A percentile compares a stretch with the other conserved stretches of the same genome.
Conservation (phyloP, 2,113 vertebrate genomes). For the Saccopteryx leptura region DNA sequence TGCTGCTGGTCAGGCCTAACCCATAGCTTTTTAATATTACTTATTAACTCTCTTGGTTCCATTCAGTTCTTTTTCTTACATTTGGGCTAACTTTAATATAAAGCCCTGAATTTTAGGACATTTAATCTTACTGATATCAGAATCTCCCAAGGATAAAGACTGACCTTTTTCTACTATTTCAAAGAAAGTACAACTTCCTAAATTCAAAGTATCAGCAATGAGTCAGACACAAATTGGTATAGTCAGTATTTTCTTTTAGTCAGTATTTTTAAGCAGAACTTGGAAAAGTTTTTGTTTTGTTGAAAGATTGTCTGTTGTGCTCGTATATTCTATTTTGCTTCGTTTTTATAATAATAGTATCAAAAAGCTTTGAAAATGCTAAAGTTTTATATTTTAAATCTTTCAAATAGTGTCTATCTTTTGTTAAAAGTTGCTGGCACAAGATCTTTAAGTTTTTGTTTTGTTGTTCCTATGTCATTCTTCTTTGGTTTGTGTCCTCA, state of each 20-base stretch:
- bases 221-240: slow-evolving; percentile 59
- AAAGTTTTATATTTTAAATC: slow-evolving; percentile 40
- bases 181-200: slow-evolving; percentile 59
- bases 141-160: background rate
- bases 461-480: background rate
- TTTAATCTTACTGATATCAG: background rate
- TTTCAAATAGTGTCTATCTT: background rate
- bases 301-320: background rate
- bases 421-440: background rate
- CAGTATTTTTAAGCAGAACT: slow-evolving; percentile 72
- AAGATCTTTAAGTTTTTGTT: background rate
- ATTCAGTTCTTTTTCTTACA: slow-evolving; percentile 2
- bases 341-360: slow-evolving; percentile 16
- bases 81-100: background rate
- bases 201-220: slow-evolving; percentile 65
- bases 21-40: background rate
- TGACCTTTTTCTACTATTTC: slow-evolving; percentile 63
- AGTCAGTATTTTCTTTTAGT: slow-evolving; percentile 64
- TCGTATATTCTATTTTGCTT: slow-evolving; percentile 46
- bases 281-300: slow-evolving; percentile 46
- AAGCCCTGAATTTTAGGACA: background rate
- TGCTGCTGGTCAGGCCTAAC: too few species aligned
- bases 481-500: background rate
- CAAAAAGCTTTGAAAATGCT: background rate
- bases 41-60: background rate